phyloP scores from a whole-genome alignment of 2,113 vertebrate species.

The Callipepla californica region DNA sequence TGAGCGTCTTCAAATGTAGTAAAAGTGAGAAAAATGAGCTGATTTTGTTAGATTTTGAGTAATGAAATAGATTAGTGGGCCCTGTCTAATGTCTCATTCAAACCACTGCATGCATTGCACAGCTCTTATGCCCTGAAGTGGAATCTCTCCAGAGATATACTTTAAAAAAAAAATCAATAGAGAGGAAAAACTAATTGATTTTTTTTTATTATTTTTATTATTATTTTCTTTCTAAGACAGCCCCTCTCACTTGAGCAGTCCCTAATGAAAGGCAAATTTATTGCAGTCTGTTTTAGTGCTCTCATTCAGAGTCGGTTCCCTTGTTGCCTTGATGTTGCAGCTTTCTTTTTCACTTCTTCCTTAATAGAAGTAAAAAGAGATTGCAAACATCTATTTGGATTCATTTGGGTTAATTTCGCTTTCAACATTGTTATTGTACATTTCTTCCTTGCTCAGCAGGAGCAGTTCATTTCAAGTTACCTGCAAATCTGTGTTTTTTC shows the following conservation, averaged over 20 bases:
- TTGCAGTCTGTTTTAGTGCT: background rate
- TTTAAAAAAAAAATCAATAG: slow-evolving; percentile 38
- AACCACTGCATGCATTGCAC: background rate
- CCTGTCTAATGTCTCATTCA: slow-evolving; percentile 39
- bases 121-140: background rate
- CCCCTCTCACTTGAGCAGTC: background rate
- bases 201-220: background rate
- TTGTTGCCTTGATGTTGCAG: background rate
- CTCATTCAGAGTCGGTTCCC: fast-evolving
- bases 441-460: background rate
- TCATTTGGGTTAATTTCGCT: background rate
- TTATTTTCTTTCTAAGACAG: slow-evolving; percentile 4
- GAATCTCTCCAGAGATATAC: background rate
- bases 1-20: background rate
- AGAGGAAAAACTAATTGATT: slow-evolving; percentile 35
- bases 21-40: background rate
- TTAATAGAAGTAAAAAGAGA: background rate
- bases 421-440: background rate
- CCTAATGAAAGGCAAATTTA: background rate
- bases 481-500: background rate
- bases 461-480: background rate
- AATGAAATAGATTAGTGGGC: slow-evolving; percentile 35
- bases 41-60: slow-evolving; percentile 8
- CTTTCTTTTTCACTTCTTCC: background rate
- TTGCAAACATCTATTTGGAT: background rate